A percentile compares a stretch with the other conserved stretches of the same genome.
These are phyloP conservation scores for Drosophila mauritiana DNA, from an alignment of 1,140 invertebrate species.

Conservation along the genomic window DNA sequence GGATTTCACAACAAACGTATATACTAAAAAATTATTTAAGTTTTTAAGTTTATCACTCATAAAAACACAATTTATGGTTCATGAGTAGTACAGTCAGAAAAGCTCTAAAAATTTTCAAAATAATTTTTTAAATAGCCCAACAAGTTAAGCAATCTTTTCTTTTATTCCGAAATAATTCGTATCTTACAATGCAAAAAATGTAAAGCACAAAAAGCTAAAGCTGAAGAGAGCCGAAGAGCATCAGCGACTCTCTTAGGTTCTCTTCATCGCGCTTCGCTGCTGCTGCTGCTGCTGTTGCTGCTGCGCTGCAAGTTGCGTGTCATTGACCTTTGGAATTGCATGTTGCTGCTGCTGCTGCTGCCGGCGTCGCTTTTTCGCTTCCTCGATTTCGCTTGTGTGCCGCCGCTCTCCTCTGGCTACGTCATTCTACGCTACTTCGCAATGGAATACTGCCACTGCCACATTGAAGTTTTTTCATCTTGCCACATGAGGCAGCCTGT, in stretches of 20 bases:
- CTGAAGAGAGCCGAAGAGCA: conserved; percentile 28
- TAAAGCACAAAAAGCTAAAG: conserved; percentile 6
- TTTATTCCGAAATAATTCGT: conserved; percentile 20
- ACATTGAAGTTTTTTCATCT: conserved; percentile 13
- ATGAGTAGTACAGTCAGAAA: too few relatives aligned
- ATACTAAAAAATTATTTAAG: too few relatives aligned
- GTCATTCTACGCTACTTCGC: conserved; percentile 79
- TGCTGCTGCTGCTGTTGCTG: conserved; percentile 37
- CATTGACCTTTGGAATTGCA: conserved; percentile 84
- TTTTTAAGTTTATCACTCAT: too few relatives aligned
- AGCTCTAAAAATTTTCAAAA: too few relatives aligned
- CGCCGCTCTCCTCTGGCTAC: conserved; percentile 48
- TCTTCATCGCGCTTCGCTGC: conserved; percentile 27
- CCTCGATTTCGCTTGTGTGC: conserved; percentile 45
- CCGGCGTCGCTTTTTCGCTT: conserved; percentile 46
- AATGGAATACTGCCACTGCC: conserved; percentile 31
- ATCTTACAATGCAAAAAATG: conserved; percentile 39
- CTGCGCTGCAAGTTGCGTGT: conserved; percentile 71
- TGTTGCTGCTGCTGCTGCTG: conserved; percentile 54
- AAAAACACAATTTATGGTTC: too few relatives aligned
- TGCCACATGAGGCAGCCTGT: conserved; percentile 61
- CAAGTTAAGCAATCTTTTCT: too few relatives aligned
- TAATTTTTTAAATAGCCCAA: too few relatives aligned
- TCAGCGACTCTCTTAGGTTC: conserved; percentile 13
- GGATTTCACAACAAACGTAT: too few relatives aligned